These are phyloP conservation scores for Sceliomorpha sp. DNA, from an alignment of 2,888 invertebrate species.

Conservation along the genomic window DNA sequence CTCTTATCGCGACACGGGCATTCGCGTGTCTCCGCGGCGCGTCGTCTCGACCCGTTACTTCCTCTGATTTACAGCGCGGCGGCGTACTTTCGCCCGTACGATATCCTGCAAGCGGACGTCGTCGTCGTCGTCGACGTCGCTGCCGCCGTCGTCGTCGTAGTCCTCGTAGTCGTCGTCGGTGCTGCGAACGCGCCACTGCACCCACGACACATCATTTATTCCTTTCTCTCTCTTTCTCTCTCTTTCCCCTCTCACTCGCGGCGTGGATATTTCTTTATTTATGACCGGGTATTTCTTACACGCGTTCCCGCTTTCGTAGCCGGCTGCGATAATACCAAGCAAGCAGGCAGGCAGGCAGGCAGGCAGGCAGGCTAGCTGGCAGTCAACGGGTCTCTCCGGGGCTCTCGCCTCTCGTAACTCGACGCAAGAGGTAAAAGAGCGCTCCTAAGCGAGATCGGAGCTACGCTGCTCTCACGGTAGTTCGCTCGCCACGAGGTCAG, in stretches of 20 bases:
- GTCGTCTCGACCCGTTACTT: constrained; percentile 52
- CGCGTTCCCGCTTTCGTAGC: constrained; percentile 53
- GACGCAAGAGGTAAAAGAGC: constrained; percentile 45
- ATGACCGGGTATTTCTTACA: constrained; percentile 51
- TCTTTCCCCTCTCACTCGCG: background rate
- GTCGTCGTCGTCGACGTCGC: no score
- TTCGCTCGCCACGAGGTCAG: constrained; percentile 66
- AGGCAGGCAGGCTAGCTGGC: no score
- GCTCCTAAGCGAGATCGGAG: constrained; percentile 34
- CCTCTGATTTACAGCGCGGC: constrained; percentile 47
- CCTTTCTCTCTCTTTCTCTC: constrained; percentile 49
- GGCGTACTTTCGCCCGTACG: constrained; percentile 25
- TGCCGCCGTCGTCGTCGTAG: no score
- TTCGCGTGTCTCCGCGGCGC: constrained; percentile 43
- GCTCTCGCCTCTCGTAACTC: constrained; percentile 26
- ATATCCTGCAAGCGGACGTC: constrained; percentile 46
- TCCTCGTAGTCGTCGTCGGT: no score
- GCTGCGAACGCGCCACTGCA: constrained; percentile 64
- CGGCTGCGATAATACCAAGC: constrained; percentile 3
- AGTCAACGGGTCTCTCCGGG: constrained; percentile 7
- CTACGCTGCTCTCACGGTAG: constrained; percentile 72
- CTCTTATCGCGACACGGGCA: constrained; percentile 46
- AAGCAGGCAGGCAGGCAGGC: no score
- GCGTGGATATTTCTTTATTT: constrained; percentile 58
- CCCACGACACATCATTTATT: constrained; percentile 69